Percentiles rank a stretch among this genome's conserved stretches.
phyloP scores from a whole-genome alignment of 2,888 invertebrate species.

The Tridacna gigas region DNA sequence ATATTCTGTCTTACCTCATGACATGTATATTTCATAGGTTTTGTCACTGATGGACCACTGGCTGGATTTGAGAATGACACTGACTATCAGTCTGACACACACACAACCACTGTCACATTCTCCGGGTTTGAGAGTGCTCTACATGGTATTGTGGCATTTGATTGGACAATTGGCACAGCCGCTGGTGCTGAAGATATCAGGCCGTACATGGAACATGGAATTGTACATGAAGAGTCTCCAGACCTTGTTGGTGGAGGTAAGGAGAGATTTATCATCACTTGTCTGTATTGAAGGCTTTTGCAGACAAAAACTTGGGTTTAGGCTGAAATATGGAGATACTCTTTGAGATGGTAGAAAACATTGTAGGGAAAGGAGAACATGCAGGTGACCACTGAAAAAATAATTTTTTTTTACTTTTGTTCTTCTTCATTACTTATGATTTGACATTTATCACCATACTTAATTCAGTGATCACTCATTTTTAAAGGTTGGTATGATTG shows the following conservation, averaged over 20 bases:
- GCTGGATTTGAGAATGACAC: constrained; percentile 59
- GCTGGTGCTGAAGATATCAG: constrained; percentile 69
- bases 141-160: constrained; percentile 68
- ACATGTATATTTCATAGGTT: constrained; percentile 37
- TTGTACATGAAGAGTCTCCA: constrained; percentile 60
- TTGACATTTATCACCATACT: no score
- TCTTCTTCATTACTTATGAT: no score
- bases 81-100: constrained; percentile 67
- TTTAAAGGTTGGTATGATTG: no score
- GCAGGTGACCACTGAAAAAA: no score
- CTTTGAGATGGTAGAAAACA: no score
- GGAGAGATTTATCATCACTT: background rate
- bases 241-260: constrained; percentile 60
- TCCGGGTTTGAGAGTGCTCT: constrained; percentile 68
- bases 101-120: constrained; percentile 67
- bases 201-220: constrained; percentile 64
- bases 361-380: no score
- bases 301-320: no score
- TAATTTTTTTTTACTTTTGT: no score
- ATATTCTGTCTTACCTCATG: no score
- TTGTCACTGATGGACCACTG: constrained; percentile 62
- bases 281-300: no score
- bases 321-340: no score
- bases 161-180: constrained; percentile 73
- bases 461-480: no score